Evolutionary conservation across 2,888 invertebrate genomes (phyloP).

Genomic region (Graphium colonna): DNA sequence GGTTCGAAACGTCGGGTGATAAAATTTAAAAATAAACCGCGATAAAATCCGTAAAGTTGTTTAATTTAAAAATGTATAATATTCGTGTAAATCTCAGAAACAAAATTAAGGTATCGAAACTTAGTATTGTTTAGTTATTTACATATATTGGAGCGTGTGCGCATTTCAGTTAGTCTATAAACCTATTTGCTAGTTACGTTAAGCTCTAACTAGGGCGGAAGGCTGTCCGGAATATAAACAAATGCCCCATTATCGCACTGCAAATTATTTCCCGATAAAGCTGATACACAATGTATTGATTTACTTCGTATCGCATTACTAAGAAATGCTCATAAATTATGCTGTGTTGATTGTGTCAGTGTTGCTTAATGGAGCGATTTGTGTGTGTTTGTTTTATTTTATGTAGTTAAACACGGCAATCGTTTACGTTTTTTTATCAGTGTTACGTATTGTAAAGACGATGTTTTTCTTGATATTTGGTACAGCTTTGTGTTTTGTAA

Average conservation of each 20-base stretch:
- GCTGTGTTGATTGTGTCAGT: slow-evolving; percentile 26
- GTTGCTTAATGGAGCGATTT: not conserved
- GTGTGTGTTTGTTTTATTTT: not conserved
- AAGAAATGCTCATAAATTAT: slow-evolving; percentile 40
- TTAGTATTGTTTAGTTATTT: too few species aligned
- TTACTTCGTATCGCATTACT: slow-evolving; percentile 40
- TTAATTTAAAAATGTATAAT: too few species aligned
- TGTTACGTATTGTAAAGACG: too few species aligned
- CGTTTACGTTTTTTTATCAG: not conserved
- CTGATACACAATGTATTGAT: slow-evolving; percentile 38
- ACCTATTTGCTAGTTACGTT: slow-evolving; percentile 36
- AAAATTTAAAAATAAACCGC: too few species aligned
- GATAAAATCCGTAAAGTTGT: too few species aligned
- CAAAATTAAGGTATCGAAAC: too few species aligned
- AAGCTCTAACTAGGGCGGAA: slow-evolving; percentile 27
- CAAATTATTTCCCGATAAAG: slow-evolving; percentile 40
- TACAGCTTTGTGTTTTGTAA: not conserved
- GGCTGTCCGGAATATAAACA: slow-evolving; percentile 37
- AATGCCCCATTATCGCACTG: slow-evolving; percentile 36
- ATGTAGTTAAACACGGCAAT: too few species aligned
- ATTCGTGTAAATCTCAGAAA: too few species aligned
- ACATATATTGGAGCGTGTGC: too few species aligned
- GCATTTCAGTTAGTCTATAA: too few species aligned
- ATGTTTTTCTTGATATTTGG: too few species aligned
- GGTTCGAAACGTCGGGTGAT: too few species aligned